Evolutionary conservation across 2,797 vertebrate genomes (phyloP), one percentile per base, ranked within the genome.

Genomic region (Uromys caudimaculatus): DNA sequence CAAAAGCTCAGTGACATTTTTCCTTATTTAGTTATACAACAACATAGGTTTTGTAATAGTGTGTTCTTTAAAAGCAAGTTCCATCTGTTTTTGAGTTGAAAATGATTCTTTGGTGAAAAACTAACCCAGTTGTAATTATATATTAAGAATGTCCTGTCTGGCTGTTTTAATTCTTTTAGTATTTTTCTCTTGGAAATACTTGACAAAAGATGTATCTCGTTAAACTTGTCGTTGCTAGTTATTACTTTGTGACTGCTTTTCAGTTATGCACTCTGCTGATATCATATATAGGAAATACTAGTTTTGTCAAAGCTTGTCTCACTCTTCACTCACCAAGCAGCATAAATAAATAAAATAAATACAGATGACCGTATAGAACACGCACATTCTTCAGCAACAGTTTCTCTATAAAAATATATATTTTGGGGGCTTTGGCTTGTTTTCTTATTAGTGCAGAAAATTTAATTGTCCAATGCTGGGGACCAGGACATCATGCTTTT

Each of bases 131-230:
- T n/a, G 17, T 94, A 97, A 95, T 17, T 95, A 60, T 96, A 19
- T 94, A n/a, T 84, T 94, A 96, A 92, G 62, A 94, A 96, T 89
- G 69, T 77, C 38, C 32, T 9, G 76, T 89, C 83, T 92, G 85
- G 29, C 89, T 52, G 76, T 96, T 97, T 96, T 88, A 95, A 97
- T 96, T 97, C 52, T 96, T 96, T 97, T 96, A 96, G 32, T 96
- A 52, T 97, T 97, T 97, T 60, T 95, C 56, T 95, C 88, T 94
- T 52, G 24, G 58, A 52, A 96, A 14, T 84, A 91, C 81, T 95
- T 97, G 97, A 90, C 96, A 21, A 96, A 95, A 76, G 89, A 47
- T 41, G 3, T 94, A n/a, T 94, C 93, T 97, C 62, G 97, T 97
- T 93, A 94, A 97, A 77, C 47, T 96, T 95, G 16, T 94, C 73